phyloP scores from a whole-genome alignment of 2,888 invertebrate species.

The Linnaemya tessellans region DNA sequence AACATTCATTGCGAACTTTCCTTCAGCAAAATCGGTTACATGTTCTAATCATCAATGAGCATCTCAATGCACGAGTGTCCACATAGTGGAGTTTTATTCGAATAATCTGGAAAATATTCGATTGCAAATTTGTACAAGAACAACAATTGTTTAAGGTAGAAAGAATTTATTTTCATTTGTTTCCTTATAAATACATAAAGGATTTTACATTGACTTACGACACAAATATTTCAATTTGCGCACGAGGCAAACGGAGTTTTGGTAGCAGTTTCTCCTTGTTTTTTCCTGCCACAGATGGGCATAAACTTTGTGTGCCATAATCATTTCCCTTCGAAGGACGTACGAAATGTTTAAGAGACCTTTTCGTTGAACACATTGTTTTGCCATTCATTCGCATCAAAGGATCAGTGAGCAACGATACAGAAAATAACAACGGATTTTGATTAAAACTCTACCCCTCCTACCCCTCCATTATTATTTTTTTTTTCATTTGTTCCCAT shows the following conservation, averaged over 20 bases:
- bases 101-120: neutral
- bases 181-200: constrained; percentile 71
- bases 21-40: neutral
- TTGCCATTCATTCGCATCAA: constrained; percentile 80
- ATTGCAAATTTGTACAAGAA: constrained; percentile 8
- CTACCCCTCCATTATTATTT: constrained; percentile 71
- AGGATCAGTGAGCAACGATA: constrained; percentile 85
- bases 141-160: constrained; percentile 69
- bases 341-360: constrained; percentile 36
- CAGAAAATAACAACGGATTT: constrained; percentile 86
- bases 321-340: constrained; percentile 52
- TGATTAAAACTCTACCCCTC: constrained; percentile 83
- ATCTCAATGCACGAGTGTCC: neutral
- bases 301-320: constrained; percentile 55
- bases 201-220: constrained; percentile 73
- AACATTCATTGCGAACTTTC: no score
- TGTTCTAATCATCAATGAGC: neutral
- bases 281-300: constrained; percentile 72
- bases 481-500: constrained; percentile 37
- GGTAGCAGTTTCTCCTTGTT: constrained; percentile 58
- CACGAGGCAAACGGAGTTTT: constrained; percentile 74
- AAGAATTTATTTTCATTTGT: constrained; percentile 74
- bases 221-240: constrained; percentile 81
- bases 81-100: constrained; percentile 42
- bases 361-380: constrained; percentile 71